phyloP scores from a whole-genome alignment of 2,113 vertebrate species.

The Procavia capensis region DNA sequence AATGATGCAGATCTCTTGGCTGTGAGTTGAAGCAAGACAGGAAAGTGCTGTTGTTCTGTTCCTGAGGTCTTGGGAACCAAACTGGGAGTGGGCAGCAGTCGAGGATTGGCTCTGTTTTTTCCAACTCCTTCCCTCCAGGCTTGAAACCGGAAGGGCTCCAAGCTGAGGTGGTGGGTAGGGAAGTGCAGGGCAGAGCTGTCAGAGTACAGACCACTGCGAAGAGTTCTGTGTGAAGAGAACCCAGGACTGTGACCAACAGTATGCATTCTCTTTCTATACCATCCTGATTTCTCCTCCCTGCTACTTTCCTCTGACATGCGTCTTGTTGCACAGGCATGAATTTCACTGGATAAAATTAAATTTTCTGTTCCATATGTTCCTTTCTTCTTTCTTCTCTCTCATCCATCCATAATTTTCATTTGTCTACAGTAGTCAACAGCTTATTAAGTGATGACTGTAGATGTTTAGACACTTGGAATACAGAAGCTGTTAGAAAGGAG shows the following conservation, averaged over 20 bases:
- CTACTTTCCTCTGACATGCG: background rate
- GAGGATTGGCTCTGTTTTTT: background rate
- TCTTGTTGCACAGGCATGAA: background rate
- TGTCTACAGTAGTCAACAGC: background rate
- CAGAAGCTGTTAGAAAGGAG: background rate
- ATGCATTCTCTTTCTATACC: background rate
- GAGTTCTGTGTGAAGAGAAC: background rate
- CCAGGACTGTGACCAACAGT: background rate
- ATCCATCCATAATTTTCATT: background rate
- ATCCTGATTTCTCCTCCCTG: background rate
- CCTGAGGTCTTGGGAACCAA: background rate
- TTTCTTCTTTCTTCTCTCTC: background rate
- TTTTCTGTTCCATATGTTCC: background rate
- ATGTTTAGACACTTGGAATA: background rate
- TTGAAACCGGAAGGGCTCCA: background rate
- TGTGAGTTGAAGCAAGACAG: background rate
- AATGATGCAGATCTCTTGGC: background rate
- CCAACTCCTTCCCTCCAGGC: background rate
- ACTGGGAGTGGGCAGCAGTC: background rate
- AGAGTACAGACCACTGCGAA: accelerated
- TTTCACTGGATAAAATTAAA: background rate
- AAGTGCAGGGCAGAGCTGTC: background rate
- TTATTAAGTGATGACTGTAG: background rate
- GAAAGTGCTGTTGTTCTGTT: background rate
- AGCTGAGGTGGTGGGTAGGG: background rate